Base-by-base conservation (phyloP, 2,797 vertebrate species). In the Protonibea diacanthus region DNA sequence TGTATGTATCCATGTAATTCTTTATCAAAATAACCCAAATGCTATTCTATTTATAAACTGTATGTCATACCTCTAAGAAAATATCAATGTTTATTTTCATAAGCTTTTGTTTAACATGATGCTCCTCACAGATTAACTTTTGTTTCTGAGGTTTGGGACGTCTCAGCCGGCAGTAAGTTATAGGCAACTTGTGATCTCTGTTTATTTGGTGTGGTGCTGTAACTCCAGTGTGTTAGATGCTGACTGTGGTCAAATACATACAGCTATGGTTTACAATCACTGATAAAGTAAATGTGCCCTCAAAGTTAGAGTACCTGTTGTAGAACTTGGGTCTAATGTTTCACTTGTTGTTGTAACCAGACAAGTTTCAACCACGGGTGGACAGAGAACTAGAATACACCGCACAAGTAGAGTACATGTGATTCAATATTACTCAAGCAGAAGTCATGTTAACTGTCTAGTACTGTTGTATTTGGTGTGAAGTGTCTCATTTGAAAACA, bases 41-140 rank as follows among this genome's bases (percentile, higher is more conserved):
- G 84, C 76, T 92, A 93, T 89, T 93, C 87, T 93, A 94, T 95
- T 94, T 94, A 94, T 94, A 80, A 90, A 93, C 55, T 90, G 82
- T 93, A 87, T 91, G 86, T 91, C 88, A 86, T 90, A 93, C 91
- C 92, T 93, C 90, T 88, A 86, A 90, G 75, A 85, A 92, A 92
- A 91, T 83, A 85, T 74, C 86, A 88, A 77, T 89, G 86, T 92
- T 91, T 94, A 93, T 94, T 95, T 94, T 95, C 92, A 85, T 94
- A 94, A 92, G 87, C 84, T 88, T 89, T 84, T 83, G 67, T 92
- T 89, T 78, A 87, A 91, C 88, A 87, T 56, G 53, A 84, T 76
- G 86, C 85, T 86, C 77, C 62, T 75, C 74, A 55, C 79, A 80
- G 76, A 80, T 73, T 84, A 83, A 85, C 74, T 49, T 76, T 74